Conservation (phyloP, 2,888 invertebrate species). For the Asteroscopus sphinx region DNA sequence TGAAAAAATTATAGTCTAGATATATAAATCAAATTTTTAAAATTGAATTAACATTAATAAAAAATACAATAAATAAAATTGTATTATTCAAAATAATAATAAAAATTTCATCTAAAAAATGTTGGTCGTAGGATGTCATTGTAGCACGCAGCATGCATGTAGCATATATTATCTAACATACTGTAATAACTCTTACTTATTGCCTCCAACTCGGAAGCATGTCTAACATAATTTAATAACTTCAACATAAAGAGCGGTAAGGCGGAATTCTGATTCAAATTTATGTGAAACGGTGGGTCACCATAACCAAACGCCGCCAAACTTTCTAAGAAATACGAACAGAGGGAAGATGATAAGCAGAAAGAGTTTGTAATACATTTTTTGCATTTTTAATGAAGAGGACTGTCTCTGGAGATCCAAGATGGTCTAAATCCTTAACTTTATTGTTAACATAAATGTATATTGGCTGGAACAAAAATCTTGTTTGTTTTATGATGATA, state of each 20-base stretch:
- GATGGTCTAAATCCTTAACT: slow-evolving; percentile 45
- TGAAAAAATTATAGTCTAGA: too few species aligned
- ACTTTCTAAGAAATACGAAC: slow-evolving; percentile 44
- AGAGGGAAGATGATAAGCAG: slow-evolving; percentile 28
- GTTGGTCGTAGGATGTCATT: too few species aligned
- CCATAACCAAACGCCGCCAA: slow-evolving; percentile 23
- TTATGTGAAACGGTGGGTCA: slow-evolving; percentile 23
- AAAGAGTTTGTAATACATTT: slow-evolving; percentile 55
- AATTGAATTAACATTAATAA: too few species aligned
- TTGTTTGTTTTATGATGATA: slow-evolving; percentile 50
- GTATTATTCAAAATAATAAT: too few species aligned
- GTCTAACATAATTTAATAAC: slow-evolving; percentile 13
- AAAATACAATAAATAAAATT: too few species aligned
- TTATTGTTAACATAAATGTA: slow-evolving; percentile 57
- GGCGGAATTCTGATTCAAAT: slow-evolving; percentile 20
- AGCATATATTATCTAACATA: too few species aligned
- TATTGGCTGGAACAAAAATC: slow-evolving; percentile 52
- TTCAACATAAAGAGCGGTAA: slow-evolving; percentile 8
- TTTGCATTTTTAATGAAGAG: slow-evolving; percentile 57
- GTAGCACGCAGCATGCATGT: too few species aligned
- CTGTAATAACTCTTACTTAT: not conserved
- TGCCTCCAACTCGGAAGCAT: slow-evolving; percentile 13
- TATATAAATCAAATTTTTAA: too few species aligned
- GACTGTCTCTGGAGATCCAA: slow-evolving; percentile 41
- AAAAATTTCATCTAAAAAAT: too few species aligned